Base-by-base conservation (phyloP, 2,113 vertebrate species). In the Syrmaticus mikado region DNA sequence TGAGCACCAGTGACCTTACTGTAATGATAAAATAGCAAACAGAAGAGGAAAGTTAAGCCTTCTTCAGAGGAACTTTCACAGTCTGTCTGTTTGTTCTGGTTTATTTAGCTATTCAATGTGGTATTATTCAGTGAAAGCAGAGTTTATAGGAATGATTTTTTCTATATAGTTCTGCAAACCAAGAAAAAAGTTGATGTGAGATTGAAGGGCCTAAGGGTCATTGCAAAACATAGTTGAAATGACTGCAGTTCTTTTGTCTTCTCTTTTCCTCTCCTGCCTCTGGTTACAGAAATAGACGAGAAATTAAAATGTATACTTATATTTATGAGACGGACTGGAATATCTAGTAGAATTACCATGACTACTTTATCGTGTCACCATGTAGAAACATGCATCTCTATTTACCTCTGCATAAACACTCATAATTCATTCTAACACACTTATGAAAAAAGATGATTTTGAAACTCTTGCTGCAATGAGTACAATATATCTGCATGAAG, bases 81-180 rank as follows among this genome's bases (percentile, higher is more conserved):
- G 28, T 84, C 40, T 82, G 30, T 90, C 84, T 83, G 43, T 78
- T 89, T 94, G 50, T 77, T 81, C 68, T 94, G 45, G 76, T 91
- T 96, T 88, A 83, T 80, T 67, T 82, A 89, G 74, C 48, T 74
- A 89, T 95, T 95, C 93, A 78, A 11, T 75, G 84, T 75, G 60
- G 70, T 65, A 92, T 45, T 96, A 14, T 84, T 93, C 80, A 93
- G 80, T 11, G 87, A 96, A 91, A 95, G 82, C 76, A 91, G 50
- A 93, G 46, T 94, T 76, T 94, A 87, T 46, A 94, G 36, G 52
- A 90, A 89, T 92, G 52, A 18, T 41, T 92, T 90, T 70, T 90
- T 87, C 80, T 83, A 4, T 30, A 43, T 40, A 80, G 36, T 83
- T 92, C 70, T 90, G 71, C 80, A 89, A 96, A 40, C 32, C 28